A percentile compares a stretch with the other conserved stretches of the same genome.
These are phyloP conservation scores for Ditula angustiorana DNA, from an alignment of 2,888 invertebrate species.

Conservation along the genomic window DNA sequence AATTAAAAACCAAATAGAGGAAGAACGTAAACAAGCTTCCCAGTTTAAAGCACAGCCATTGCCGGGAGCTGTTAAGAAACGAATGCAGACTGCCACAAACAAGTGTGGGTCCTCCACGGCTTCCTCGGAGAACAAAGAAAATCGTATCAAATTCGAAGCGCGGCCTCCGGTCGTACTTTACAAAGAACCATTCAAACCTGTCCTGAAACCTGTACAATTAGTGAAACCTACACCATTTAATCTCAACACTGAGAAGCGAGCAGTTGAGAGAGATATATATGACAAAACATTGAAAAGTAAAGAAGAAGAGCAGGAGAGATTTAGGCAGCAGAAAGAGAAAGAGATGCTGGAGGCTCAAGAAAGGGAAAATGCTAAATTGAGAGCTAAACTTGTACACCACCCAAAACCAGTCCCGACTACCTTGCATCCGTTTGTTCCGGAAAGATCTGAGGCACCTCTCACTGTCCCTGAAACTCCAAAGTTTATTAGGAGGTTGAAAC, in stretches of 20 bases:
- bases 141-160: slow-evolving; percentile 86
- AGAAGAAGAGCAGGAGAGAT: slow-evolving; percentile 77
- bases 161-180: slow-evolving; percentile 86
- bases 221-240: slow-evolving; percentile 82
- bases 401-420: slow-evolving; percentile 86
- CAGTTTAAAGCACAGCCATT: slow-evolving; percentile 90
- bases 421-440: slow-evolving; percentile 77
- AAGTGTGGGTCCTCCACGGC: slow-evolving; percentile 62
- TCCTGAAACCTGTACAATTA: slow-evolving; percentile 73
- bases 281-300: slow-evolving; percentile 84
- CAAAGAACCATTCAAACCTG: slow-evolving; percentile 88
- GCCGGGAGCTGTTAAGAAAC: slow-evolving; percentile 81
- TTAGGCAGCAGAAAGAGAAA: slow-evolving; percentile 66
- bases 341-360: slow-evolving; percentile 77
- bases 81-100: slow-evolving; percentile 60
- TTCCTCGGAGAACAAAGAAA: slow-evolving; percentile 78
- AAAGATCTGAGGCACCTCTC: slow-evolving; percentile 80
- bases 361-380: slow-evolving; percentile 77
- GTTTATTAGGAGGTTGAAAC: slow-evolving; percentile 72
- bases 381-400: slow-evolving; percentile 86
- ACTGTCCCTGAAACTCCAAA: slow-evolving; percentile 88
- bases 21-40: slow-evolving; percentile 85
- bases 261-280: slow-evolving; percentile 86
- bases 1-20: slow-evolving; percentile 85
- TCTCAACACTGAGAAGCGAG: slow-evolving; percentile 88